Evolutionary conservation across 37 sponge, comb jelly and placozoan species (phyloP), one percentile per base, ranked within the genome.

Genomic region (Diacarnus erythraeanus): DNA sequence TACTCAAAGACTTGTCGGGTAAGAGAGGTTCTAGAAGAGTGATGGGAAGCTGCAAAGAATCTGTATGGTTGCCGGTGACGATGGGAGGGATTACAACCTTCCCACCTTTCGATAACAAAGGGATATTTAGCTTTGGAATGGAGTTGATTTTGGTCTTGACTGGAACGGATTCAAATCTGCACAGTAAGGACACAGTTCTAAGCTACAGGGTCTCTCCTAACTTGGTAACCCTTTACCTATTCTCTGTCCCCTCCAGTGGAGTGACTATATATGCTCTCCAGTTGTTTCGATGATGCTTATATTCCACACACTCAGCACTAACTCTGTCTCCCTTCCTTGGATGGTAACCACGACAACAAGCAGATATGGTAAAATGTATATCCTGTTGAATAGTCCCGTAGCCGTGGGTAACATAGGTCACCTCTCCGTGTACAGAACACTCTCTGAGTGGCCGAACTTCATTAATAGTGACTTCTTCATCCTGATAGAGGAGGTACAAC

Each of bases 311-410:
- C 33, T n/a, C 10, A 42, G 78, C 80, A 20, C 35, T 33, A 36
- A 88, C 89, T 40, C n/a, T 22, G 54, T 88, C 89, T 3, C 84
- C 84, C 4, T 43, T 36, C 15, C 23, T 25, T 2, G 84, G 84
- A 18, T n/a, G 59, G 47, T 69, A 76, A 20, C 67, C 74, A 1
- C 35, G 21, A 35, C 35, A 44, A 78, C 79, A 83, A 15, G 67
- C 54, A 77, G 38, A 42, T 4, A 82, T 37, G 2, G 73, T 42
- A 27, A 88, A 88, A 8, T 59, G 57, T 44, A 83, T 72, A 69
- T 88, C 80, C 2, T 72, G 57, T 5, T 73, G 69, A 10, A 87
- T 42, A 12, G 42, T 75, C 3, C 88, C 88, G 40, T 58, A 69
- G 17, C 59, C 64, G 3, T 75, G 64, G 17, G 71, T 30, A 9